Conservation (phyloP, 1,140 invertebrate species). For the Dendrolimus kikuchii region DNA sequence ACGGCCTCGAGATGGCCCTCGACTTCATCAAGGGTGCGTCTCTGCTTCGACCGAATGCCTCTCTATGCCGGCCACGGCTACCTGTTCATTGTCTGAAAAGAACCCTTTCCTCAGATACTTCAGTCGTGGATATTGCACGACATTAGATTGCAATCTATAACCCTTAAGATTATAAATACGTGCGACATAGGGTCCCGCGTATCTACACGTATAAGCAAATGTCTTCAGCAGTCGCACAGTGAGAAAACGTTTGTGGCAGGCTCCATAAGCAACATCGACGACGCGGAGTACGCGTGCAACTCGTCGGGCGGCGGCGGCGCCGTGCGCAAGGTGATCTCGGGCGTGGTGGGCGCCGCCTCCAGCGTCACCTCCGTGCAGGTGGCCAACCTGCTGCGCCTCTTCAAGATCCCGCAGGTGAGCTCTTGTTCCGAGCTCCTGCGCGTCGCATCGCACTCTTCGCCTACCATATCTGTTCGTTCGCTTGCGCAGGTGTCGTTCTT, state of each 20-base stretch:
- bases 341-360: constrained; percentile 95
- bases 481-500: constrained; percentile 91
- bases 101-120: too few species aligned
- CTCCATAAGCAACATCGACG: constrained; percentile 96
- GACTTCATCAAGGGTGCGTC: constrained; percentile 96
- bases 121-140: too few species aligned
- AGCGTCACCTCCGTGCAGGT: constrained; percentile 97
- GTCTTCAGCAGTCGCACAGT: too few species aligned
- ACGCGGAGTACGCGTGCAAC: constrained; percentile 90
- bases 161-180: too few species aligned
- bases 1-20: constrained; percentile 95
- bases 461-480: too few species aligned
- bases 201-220: too few species aligned
- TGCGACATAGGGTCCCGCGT: too few species aligned
- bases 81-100: too few species aligned
- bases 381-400: constrained; percentile 93
- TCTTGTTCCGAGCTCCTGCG: constrained; percentile 22
- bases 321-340: constrained; percentile 91
- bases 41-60: neutral
- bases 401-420: constrained; percentile 94
- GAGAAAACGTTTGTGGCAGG: constrained; percentile 74
- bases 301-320: constrained; percentile 74
- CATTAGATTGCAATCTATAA: too few species aligned
- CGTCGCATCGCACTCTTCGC: too few species aligned
- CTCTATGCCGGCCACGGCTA: too few species aligned